phyloP scores from a whole-genome alignment of 2,888 invertebrate species.

The Coelogynopora nodosa region DNA sequence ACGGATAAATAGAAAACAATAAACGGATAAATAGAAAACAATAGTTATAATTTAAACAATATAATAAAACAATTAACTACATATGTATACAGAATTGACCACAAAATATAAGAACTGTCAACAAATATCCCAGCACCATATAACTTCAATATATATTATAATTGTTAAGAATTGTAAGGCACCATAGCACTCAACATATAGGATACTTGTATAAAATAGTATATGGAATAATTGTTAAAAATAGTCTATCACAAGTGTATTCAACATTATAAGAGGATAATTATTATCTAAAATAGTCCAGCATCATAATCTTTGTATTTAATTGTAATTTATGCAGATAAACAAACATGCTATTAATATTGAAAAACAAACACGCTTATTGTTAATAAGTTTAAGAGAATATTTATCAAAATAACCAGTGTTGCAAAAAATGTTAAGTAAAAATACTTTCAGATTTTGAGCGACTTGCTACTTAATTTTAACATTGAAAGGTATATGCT shows the following conservation, averaged over 20 bases:
- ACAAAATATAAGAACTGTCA: not conserved
- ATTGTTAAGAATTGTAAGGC: not conserved
- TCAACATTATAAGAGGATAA: not conserved
- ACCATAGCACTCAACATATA: not conserved
- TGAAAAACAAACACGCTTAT: not conserved
- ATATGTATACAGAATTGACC: not conserved
- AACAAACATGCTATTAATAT: not conserved
- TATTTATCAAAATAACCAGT: not conserved
- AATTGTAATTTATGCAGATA: not conserved
- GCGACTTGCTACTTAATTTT: not conserved
- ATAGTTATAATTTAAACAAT: not conserved
- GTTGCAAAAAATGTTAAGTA: not conserved
- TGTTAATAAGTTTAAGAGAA: not conserved
- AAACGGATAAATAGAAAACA: not conserved
- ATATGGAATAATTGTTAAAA: not conserved
- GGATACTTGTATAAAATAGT: not conserved
- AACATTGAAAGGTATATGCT: not conserved
- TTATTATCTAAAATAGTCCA: not conserved
- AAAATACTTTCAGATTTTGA: not conserved
- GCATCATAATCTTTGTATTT: not conserved
- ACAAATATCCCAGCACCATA: not conserved
- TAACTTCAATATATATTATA: not conserved
- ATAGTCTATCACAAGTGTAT: not conserved
- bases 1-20: not conserved
- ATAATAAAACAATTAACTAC: not conserved